phyloP scores from a whole-genome alignment of 2,113 vertebrate genomes.

The Acanthisitta chloris region DNA sequence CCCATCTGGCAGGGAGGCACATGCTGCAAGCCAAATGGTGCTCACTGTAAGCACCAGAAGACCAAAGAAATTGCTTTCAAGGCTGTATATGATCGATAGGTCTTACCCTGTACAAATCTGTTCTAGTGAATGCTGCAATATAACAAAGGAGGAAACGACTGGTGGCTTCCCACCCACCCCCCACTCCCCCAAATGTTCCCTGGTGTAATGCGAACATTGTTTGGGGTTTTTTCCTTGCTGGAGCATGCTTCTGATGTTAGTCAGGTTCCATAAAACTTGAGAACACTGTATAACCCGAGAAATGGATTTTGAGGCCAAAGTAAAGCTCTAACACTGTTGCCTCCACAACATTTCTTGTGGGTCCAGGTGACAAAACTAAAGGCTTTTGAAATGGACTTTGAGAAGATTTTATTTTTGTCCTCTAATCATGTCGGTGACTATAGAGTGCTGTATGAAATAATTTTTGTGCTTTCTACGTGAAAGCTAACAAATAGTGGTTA shows the following conservation, averaged over 20 bases:
- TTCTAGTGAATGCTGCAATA: not conserved
- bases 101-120: not conserved
- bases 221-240: not conserved
- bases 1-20: conserved; percentile 43
- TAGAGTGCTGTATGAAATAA: not conserved
- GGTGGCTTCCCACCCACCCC: too few species aligned
- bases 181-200: not conserved
- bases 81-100: not conserved
- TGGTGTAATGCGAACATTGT: not conserved
- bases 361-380: not conserved
- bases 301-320: not conserved
- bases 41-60: not conserved
- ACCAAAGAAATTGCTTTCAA: conserved; percentile 15
- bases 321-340: not conserved
- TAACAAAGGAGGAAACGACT: not conserved
- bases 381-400: not conserved
- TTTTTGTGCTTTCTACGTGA: not conserved
- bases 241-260: not conserved
- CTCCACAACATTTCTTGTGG: not conserved
- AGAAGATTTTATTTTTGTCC: not conserved
- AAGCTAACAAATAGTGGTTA: not conserved
- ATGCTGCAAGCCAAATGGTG: conserved; percentile 28
- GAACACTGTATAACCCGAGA: not conserved
- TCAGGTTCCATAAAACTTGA: conserved; percentile 16
- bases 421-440: not conserved